phyloP scores from a whole-genome alignment of 2,888 invertebrate species.

The Venustoraphidia nigricollis region DNA sequence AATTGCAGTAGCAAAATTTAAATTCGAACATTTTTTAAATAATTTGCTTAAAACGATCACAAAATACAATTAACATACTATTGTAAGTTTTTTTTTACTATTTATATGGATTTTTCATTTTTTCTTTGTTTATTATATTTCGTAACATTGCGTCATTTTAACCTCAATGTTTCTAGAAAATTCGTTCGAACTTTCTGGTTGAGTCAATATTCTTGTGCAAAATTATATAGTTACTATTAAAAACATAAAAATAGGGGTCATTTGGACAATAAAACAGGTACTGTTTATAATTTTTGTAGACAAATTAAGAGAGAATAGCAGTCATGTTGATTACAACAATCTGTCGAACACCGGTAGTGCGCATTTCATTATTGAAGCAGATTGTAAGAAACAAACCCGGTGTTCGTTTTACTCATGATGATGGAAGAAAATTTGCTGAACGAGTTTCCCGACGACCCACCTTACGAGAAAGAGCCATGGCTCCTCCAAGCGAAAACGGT shows the following conservation, averaged over 20 bases:
- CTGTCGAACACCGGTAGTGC: conserved; percentile 22
- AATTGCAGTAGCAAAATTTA: too few relatives aligned
- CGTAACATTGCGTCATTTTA: background rate
- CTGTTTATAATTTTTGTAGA: background rate
- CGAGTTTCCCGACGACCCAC: conserved; percentile 34
- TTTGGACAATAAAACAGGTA: background rate
- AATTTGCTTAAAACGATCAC: too few relatives aligned
- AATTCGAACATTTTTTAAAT: too few relatives aligned
- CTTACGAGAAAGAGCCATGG: conserved; percentile 56
- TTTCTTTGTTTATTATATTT: background rate
- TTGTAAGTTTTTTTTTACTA: too few relatives aligned
- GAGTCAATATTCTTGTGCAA: too few relatives aligned
- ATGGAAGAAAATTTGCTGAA: conserved; percentile 24
- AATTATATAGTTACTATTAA: background rate
- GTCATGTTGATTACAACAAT: conserved; percentile 3
- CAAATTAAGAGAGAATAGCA: background rate
- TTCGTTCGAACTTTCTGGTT: too few relatives aligned
- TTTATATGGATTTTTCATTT: too few relatives aligned
- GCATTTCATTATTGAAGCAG: conserved; percentile 30
- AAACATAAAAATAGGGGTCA: background rate
- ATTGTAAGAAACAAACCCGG: conserved; percentile 32
- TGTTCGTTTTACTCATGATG: conserved; percentile 38
- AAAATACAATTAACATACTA: too few relatives aligned
- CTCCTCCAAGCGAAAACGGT: conserved; percentile 67
- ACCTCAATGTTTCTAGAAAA: background rate